These are phyloP conservation scores for Drosophila willistoni DNA, from an alignment of 1,140 invertebrate species.

Conservation along the genomic window DNA sequence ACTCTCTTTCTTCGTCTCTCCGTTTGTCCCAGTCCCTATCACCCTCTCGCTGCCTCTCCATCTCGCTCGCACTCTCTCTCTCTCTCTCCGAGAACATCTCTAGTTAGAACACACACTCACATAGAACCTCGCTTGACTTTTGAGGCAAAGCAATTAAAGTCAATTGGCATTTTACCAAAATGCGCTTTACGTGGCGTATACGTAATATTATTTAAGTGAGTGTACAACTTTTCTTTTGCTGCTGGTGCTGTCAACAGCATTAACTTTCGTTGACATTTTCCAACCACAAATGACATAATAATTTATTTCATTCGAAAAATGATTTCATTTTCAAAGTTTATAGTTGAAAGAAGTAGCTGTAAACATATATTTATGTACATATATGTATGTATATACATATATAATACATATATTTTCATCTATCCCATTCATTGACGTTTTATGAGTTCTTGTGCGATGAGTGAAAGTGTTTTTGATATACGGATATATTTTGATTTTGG, in stretches of 20 bases:
- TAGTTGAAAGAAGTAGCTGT: conserved; percentile 7
- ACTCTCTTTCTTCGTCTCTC: neutral
- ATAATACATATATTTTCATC: no score
- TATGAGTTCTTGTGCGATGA: neutral
- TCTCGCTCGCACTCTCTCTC: neutral
- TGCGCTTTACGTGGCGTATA: conserved; percentile 66
- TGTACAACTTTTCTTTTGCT: conserved; percentile 1
- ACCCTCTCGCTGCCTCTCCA: neutral
- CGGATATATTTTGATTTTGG: conserved; percentile 8
- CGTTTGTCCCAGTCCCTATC: conserved; percentile 3
- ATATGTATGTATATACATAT: conserved; percentile 15
- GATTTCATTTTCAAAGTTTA: conserved; percentile 23
- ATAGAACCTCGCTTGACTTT: conserved; percentile 54
- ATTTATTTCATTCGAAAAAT: conserved; percentile 42
- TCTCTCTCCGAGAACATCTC: conserved; percentile 46
- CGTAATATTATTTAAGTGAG: conserved; percentile 56
- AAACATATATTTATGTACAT: conserved; percentile 22
- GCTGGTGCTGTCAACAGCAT: conserved; percentile 51
- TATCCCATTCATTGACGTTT: no score
- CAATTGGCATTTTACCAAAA: conserved; percentile 77
- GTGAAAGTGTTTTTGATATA: conserved; percentile 8
- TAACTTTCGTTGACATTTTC: conserved; percentile 53
- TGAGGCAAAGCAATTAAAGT: conserved; percentile 72
- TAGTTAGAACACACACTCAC: conserved; percentile 29
- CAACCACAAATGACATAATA: conserved; percentile 54